Evolutionary conservation across 2,797 vertebrate species (phyloP).

Genomic region (Sparidentex hasta): DNA sequence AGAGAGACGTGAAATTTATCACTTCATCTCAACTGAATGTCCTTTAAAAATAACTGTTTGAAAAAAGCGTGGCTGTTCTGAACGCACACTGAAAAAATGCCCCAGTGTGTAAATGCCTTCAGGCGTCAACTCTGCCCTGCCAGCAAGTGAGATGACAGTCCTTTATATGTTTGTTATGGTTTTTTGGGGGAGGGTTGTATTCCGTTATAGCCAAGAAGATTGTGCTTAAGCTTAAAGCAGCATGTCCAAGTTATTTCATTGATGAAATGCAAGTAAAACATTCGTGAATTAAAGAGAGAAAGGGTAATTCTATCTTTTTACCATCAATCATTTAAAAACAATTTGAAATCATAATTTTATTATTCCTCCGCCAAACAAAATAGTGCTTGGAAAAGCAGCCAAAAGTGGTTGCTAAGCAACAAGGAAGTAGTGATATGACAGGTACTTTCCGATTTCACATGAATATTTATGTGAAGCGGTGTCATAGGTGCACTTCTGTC

Average conservation of each 20-base stretch:
- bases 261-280: neutral
- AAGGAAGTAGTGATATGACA: constrained; percentile 18
- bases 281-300: neutral
- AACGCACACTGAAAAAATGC: too few species aligned
- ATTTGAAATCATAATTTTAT: neutral
- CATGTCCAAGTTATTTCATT: constrained; percentile 1
- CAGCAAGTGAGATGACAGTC: neutral
- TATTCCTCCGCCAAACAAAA: neutral
- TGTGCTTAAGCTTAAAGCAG: neutral
- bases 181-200: neutral
- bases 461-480: constrained; percentile 51
- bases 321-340: constrained; percentile 25
- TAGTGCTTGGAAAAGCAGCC: neutral
- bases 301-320: neutral
- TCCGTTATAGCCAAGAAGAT: neutral
- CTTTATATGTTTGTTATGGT: neutral
- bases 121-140: neutral
- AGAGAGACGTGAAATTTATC: too few species aligned
- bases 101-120: too few species aligned
- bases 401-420: constrained; percentile 66
- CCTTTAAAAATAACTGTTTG: too few species aligned
- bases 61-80: too few species aligned
- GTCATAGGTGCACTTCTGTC: constrained; percentile 38
- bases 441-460: constrained; percentile 46
- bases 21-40: too few species aligned